A percentile compares a stretch with the other conserved stretches of the same genome.
phyloP scores from a whole-genome alignment of 1,140 invertebrate species.

The Lethrus apterus region DNA sequence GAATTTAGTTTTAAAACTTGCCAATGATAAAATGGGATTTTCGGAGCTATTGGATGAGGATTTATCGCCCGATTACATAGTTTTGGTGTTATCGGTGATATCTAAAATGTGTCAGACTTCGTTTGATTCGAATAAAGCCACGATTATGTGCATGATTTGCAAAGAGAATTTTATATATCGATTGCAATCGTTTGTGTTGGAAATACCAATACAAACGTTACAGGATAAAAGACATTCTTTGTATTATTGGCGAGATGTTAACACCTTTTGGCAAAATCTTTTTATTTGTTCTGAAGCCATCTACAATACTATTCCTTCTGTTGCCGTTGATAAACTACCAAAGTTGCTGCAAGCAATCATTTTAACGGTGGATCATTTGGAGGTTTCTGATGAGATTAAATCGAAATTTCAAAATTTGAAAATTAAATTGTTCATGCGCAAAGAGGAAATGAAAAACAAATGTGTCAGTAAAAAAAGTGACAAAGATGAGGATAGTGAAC shows the following conservation, averaged over 20 bases:
- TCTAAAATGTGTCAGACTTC: constrained; percentile 36
- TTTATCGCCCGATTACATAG: constrained; percentile 20
- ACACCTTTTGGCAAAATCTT: constrained; percentile 42
- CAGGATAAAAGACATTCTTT: constrained; percentile 33
- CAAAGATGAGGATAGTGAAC: constrained; percentile 30
- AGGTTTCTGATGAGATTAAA: constrained; percentile 35
- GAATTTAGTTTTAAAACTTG: constrained; percentile 16
- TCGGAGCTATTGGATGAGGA: constrained; percentile 14
- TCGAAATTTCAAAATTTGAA: constrained; percentile 34
- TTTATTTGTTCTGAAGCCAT: constrained; percentile 37
- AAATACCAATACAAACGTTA: constrained; percentile 36
- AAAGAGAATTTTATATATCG: constrained; percentile 38
- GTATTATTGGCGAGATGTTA: constrained; percentile 40
- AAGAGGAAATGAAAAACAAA: constrained; percentile 30
- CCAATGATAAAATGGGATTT: constrained; percentile 9
- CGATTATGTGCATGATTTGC: constrained; percentile 38
- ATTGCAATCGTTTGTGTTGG: constrained; percentile 36
- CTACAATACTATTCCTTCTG: constrained; percentile 37
- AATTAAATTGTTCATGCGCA: constrained; percentile 30
- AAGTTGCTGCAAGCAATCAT: constrained; percentile 38
- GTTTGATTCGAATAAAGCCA: constrained; percentile 38
- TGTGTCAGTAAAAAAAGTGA: constrained; percentile 11
- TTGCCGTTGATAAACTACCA: constrained; percentile 36
- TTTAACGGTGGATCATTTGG: constrained; percentile 37
- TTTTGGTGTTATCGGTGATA: constrained; percentile 32